These are phyloP conservation scores for Campylomormyrus numenius DNA, from an alignment of 2,113 vertebrate genomes.

Conservation along the genomic window DNA sequence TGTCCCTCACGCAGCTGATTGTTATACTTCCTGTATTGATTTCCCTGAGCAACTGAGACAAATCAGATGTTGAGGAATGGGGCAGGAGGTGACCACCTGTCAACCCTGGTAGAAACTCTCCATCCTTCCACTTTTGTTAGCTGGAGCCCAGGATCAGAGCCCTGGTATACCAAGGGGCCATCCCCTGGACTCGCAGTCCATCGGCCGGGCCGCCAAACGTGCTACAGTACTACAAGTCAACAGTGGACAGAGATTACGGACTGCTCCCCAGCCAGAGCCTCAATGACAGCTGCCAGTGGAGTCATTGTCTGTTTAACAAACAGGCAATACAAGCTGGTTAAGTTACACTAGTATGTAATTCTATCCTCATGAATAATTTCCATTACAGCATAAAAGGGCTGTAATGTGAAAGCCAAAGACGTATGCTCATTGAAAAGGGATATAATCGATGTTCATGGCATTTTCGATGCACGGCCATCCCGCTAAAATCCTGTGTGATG, in stretches of 20 bases:
- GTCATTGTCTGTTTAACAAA: neutral
- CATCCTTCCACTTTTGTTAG: neutral
- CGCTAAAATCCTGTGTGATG: too few species aligned
- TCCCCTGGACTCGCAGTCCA: neutral
- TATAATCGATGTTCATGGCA: neutral
- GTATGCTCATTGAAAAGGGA: neutral
- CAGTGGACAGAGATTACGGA: neutral
- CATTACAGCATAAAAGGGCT: neutral
- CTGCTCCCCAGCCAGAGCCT: neutral
- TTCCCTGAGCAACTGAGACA: neutral
- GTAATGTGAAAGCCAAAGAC: neutral
- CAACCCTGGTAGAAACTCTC: neutral
- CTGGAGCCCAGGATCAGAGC: neutral
- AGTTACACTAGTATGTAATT: conserved; percentile 7
- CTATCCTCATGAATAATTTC: conserved; percentile 2
- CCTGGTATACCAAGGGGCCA: neutral
- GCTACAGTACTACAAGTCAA: neutral
- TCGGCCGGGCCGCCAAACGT: neutral
- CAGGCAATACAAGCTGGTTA: neutral
- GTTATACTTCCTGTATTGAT: neutral
- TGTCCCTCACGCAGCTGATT: neutral
- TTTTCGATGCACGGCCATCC: neutral
- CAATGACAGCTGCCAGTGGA: neutral
- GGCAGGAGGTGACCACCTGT: neutral
- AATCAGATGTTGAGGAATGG: neutral